phyloP scores from a whole-genome alignment of 2,797 vertebrate species.

The Emydoidea blandingii region DNA sequence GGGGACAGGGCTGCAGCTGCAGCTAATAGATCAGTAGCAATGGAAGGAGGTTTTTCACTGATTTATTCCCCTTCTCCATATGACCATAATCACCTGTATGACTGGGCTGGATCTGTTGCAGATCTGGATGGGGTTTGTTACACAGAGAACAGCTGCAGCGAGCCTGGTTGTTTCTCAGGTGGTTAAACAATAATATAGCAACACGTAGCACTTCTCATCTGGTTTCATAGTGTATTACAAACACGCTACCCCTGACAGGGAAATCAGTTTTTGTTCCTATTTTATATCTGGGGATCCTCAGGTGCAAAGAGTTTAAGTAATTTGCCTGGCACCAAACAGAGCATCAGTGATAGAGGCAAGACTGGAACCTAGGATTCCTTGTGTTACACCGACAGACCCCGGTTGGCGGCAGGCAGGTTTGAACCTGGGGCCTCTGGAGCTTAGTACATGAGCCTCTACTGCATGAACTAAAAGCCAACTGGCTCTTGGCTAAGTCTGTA shows the following conservation, averaged over 20 bases:
- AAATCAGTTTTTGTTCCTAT: background rate
- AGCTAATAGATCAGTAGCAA: background rate
- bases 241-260: too few relatives aligned
- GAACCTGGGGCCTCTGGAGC: too few relatives aligned
- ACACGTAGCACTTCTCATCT: background rate
- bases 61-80: background rate
- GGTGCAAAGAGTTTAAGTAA: background rate
- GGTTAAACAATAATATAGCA: background rate
- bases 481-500: too few relatives aligned
- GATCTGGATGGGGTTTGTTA: background rate
- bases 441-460: too few relatives aligned
- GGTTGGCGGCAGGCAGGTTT: too few relatives aligned
- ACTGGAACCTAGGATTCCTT: background rate
- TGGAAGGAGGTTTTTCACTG: background rate
- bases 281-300: background rate
- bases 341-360: background rate
- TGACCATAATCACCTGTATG: background rate
- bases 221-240: background rate
- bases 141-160: background rate
- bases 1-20: background rate
- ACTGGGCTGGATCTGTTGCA: background rate
- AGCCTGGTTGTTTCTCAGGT: background rate
- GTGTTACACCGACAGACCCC: too few relatives aligned
- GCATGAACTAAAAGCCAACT: too few relatives aligned
- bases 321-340: fast-evolving